Conservation (phyloP, 2,888 invertebrate genomes). For the Phymatocera aterrima region DNA sequence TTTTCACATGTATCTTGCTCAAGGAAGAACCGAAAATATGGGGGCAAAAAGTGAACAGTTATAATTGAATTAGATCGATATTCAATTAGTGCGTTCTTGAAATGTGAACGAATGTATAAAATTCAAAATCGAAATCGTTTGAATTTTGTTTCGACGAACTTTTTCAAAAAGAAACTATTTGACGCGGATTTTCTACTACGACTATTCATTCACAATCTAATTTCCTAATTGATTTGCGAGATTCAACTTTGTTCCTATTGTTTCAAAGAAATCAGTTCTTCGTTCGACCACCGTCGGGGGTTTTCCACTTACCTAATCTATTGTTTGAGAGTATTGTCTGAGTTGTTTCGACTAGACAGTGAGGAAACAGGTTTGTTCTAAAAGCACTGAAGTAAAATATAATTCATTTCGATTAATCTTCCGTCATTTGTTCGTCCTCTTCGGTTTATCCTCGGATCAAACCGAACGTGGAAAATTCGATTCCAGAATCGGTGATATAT, state of each 20-base stretch:
- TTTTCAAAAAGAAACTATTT: too few relatives aligned
- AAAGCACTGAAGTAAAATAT: not conserved
- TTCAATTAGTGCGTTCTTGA: too few relatives aligned
- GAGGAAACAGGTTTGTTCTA: not conserved
- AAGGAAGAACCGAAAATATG: not conserved
- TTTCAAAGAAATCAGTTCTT: not conserved
- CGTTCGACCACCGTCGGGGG: not conserved
- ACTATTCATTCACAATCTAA: too few relatives aligned
- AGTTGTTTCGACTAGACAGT: not conserved
- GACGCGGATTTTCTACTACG: too few relatives aligned
- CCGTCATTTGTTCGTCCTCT: not conserved
- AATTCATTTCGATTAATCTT: not conserved
- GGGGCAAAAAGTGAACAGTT: not conserved
- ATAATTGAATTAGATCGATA: too few relatives aligned
- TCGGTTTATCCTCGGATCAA: not conserved
- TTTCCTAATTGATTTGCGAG: not conserved
- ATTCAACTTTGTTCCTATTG: not conserved
- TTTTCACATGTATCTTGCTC: slow-evolving; percentile 8
- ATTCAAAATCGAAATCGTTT: too few relatives aligned
- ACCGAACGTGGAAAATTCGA: not conserved
- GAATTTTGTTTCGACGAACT: too few relatives aligned
- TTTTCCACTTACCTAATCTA: not conserved
- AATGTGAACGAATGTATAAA: too few relatives aligned
- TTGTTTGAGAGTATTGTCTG: not conserved
- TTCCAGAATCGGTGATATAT: not conserved